Conservation (phyloP, 2,888 invertebrate genomes). For the Epinotia brunnichana region DNA sequence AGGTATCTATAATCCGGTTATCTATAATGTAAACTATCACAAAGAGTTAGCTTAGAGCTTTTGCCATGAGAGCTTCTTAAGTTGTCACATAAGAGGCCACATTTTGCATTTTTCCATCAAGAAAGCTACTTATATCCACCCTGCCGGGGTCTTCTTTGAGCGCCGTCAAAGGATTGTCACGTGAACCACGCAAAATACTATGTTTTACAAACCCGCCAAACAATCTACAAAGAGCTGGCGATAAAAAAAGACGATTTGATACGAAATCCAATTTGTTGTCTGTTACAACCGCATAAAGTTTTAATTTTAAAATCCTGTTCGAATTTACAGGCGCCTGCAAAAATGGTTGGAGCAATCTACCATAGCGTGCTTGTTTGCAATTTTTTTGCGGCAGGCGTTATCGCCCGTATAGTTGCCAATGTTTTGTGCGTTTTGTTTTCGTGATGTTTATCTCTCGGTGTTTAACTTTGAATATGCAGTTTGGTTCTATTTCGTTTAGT, state of each 20-base stretch:
- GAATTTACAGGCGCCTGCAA: constrained; percentile 39
- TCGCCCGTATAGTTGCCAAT: constrained; percentile 40
- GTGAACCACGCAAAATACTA: constrained; percentile 6
- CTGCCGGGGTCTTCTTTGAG: not conserved
- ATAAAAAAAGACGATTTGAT: constrained; percentile 32
- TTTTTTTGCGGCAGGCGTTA: constrained; percentile 43
- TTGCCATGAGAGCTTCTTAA: constrained; percentile 7
- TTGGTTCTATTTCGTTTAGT: not conserved
- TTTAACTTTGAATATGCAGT: constrained; percentile 14
- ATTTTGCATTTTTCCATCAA: constrained; percentile 23
- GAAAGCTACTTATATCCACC: constrained; percentile 1
- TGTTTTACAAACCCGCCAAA: constrained; percentile 1
- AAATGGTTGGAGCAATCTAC: constrained; percentile 31
- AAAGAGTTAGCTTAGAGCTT: constrained; percentile 19
- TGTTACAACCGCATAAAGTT: constrained; percentile 41
- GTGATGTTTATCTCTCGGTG: constrained; percentile 34
- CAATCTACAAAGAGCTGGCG: constrained; percentile 12
- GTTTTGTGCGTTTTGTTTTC: constrained; percentile 28
- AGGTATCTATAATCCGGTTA: no score
- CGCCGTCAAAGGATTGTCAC: constrained; percentile 2
- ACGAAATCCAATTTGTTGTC: constrained; percentile 36
- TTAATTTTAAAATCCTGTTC: constrained; percentile 43
- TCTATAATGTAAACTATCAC: constrained; percentile 7
- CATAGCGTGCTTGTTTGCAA: constrained; percentile 23
- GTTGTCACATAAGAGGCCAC: constrained; percentile 1